Evolutionary conservation across 1,140 invertebrate genomes (phyloP).

Genomic region (Brachionus paranguensis): DNA sequence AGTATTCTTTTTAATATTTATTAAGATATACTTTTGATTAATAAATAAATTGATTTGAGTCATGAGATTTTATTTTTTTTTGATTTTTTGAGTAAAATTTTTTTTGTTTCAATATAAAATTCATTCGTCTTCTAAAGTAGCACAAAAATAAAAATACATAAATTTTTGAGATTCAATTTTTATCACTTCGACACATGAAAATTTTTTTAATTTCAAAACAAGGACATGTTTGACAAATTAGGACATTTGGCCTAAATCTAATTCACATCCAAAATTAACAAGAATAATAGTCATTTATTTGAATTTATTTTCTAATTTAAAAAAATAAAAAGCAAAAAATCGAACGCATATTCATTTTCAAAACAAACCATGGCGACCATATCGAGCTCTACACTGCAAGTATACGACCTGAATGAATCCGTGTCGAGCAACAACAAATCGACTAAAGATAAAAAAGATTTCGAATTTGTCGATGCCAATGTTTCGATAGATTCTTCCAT

Average conservation of each 20-base stretch:
- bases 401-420: background rate
- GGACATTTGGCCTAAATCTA: background rate
- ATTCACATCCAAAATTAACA: background rate
- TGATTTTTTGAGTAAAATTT: no score
- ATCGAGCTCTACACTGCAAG: constrained; percentile 3
- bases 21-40: no score
- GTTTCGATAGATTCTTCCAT: background rate
- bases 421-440: background rate
- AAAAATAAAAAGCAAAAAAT: constrained; percentile 11
- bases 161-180: background rate
- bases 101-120: no score
- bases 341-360: background rate
- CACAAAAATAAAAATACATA: background rate
- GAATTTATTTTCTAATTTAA: constrained; percentile 10
- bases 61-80: no score
- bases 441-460: background rate
- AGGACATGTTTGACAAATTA: background rate
- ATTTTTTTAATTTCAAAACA: background rate
- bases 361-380: constrained; percentile 33
- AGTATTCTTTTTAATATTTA: no score
- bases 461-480: background rate
- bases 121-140: no score
- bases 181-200: background rate
- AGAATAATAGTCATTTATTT: background rate
- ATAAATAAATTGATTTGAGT: no score